These are phyloP conservation scores for Battus philenor DNA, from an alignment of 1,140 invertebrate species.

Conservation along the genomic window DNA sequence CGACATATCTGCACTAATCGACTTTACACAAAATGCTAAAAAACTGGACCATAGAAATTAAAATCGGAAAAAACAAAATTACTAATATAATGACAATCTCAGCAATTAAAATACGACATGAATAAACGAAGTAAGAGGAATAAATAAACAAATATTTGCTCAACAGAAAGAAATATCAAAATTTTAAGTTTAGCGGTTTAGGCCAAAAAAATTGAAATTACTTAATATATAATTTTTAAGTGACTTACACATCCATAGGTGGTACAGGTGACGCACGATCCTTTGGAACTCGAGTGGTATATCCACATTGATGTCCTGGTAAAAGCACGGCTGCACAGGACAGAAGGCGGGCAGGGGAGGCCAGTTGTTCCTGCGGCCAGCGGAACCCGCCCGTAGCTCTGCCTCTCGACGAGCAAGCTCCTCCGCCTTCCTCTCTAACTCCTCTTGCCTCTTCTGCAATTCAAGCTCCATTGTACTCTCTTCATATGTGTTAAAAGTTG, in stretches of 20 bases:
- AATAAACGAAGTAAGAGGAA: too few species aligned
- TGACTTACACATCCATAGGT: slow-evolving; percentile 97
- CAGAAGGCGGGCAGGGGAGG: slow-evolving; percentile 95
- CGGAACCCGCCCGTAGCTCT: slow-evolving; percentile 83
- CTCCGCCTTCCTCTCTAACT: slow-evolving; percentile 90
- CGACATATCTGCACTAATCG: too few species aligned
- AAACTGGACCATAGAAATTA: too few species aligned
- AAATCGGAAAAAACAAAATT: too few species aligned
- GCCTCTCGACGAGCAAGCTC: slow-evolving; percentile 93
- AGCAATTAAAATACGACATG: too few species aligned
- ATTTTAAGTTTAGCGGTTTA: too few species aligned
- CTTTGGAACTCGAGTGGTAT: slow-evolving; percentile 98
- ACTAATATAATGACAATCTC: too few species aligned
- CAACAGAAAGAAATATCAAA: too few species aligned
- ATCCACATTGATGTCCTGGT: slow-evolving; percentile 99
- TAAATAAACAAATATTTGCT: too few species aligned
- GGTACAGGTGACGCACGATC: slow-evolving; percentile 95
- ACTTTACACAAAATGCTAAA: too few species aligned
- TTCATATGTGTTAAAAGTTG: slow-evolving; percentile 3
- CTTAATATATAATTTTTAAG: neutral
- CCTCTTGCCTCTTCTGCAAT: slow-evolving; percentile 86
- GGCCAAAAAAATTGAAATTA: too few species aligned
- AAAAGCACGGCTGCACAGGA: slow-evolving; percentile 98
- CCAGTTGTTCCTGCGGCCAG: slow-evolving; percentile 96
- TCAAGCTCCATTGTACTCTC: slow-evolving; percentile 23